Evolutionary conservation across 2,888 invertebrate genomes (phyloP).

Genomic region (Chirona hameri): DNA sequence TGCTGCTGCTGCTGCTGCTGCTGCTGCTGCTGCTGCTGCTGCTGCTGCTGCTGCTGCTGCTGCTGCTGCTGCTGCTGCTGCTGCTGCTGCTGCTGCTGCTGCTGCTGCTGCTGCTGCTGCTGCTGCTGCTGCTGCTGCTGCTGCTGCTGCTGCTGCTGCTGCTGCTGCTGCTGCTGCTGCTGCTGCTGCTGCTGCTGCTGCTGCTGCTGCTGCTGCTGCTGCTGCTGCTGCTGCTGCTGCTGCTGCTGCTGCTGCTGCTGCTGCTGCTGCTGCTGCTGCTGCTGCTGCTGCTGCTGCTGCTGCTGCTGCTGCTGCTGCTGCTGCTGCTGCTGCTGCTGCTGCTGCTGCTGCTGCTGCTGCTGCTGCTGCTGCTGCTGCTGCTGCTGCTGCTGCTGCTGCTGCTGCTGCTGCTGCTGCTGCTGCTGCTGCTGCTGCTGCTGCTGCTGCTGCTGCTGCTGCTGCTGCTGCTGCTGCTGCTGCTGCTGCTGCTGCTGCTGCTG

Average conservation of each 20-base stretch:
- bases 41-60: not conserved
- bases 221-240: not conserved
- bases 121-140: not conserved
- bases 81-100: not conserved
- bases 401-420: not conserved
- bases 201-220: constrained; percentile 24
- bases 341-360: constrained; percentile 4
- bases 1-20: not conserved
- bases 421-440: constrained; percentile 13
- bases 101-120: not conserved
- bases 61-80: constrained; percentile 13
- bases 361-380: not conserved
- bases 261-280: not conserved
- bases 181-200: not conserved
- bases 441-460: not conserved
- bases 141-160: not conserved
- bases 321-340: constrained; percentile 1
- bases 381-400: not conserved
- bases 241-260: not conserved
- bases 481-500: not conserved
- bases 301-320: not conserved
- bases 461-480: not conserved
- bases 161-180: not conserved
- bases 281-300: constrained; percentile 7
- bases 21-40: not conserved